Percentiles rank a stretch among this genome's conserved stretches.
phyloP scores from a whole-genome alignment of 2,113 vertebrate genomes.

The Eolophus roseicapilla region DNA sequence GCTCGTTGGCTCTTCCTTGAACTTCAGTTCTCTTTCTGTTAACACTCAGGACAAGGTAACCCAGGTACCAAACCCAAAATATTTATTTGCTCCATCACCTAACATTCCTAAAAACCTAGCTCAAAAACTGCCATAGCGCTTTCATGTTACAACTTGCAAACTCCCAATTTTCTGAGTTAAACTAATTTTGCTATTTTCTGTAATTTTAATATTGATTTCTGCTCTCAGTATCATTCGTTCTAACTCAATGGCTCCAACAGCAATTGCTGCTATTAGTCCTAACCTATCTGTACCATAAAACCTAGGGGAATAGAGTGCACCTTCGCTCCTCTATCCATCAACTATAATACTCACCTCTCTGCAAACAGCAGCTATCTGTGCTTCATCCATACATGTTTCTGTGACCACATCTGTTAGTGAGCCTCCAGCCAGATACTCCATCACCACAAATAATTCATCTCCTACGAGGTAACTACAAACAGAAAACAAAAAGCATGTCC shows the following conservation, averaged over 20 bases:
- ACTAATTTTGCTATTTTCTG: background rate
- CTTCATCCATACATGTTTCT: slow-evolving; percentile 98
- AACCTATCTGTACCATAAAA: background rate
- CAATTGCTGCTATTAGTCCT: background rate
- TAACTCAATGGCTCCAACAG: background rate
- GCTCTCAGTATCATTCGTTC: background rate
- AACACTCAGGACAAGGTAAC: background rate
- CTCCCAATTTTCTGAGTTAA: background rate
- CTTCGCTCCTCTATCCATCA: background rate
- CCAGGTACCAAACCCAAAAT: background rate
- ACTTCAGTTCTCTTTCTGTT: background rate
- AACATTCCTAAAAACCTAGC: background rate
- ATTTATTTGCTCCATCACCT: background rate
- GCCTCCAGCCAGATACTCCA: slow-evolving; percentile 98
- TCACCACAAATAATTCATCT: slow-evolving; percentile 97
- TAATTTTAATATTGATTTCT: background rate
- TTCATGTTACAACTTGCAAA: background rate
- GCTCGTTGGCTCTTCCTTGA: background rate
- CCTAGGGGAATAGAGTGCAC: rapidly evolving
- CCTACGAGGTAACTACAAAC: slow-evolving; percentile 89
- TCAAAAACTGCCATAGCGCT: background rate
- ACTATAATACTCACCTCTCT: slow-evolving; percentile 81
- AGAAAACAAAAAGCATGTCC: background rate
- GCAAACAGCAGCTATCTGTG: slow-evolving; percentile 97
- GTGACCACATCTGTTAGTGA: slow-evolving; percentile 98